Evolutionary conservation across 2,113 vertebrate species (phyloP).

Genomic region (Salvator merianae): DNA sequence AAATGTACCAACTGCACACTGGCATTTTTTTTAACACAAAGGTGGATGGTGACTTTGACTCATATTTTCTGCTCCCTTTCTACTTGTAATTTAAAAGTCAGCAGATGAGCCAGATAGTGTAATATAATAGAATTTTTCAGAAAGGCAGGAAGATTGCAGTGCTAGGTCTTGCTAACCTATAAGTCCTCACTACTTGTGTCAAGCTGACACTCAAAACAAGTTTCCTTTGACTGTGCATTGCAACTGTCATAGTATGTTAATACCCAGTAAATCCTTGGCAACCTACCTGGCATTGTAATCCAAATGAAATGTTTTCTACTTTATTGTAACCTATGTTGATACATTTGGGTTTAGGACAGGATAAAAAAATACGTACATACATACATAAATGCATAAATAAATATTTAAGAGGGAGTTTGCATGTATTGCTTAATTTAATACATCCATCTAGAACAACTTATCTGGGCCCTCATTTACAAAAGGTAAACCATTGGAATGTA

Average conservation of each 20-base stretch:
- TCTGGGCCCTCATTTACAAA: too few species aligned
- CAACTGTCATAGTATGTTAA: conserved; percentile 52
- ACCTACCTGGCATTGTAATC: conserved; percentile 42
- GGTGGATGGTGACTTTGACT: conserved; percentile 56
- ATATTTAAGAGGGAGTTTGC: too few species aligned
- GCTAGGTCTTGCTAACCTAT: conserved; percentile 58
- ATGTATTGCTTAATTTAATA: too few species aligned
- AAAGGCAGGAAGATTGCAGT: conserved; percentile 50
- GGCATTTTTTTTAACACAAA: conserved; percentile 62
- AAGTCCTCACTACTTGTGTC: conserved; percentile 47
- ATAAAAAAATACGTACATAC: too few species aligned
- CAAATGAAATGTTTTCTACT: too few species aligned
- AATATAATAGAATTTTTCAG: conserved; percentile 57
- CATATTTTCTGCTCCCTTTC: conserved; percentile 48
- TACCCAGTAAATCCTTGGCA: conserved; percentile 40
- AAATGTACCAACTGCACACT: conserved; percentile 60
- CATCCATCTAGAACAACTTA: too few species aligned
- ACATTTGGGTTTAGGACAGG: too few species aligned
- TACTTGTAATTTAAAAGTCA: conserved; percentile 69
- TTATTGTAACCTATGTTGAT: too few species aligned
- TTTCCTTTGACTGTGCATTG: conserved; percentile 46
- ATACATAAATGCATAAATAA: too few species aligned
- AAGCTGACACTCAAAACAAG: conserved; percentile 64
- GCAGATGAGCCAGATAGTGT: conserved; percentile 65
- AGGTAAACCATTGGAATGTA: too few species aligned